Percentiles rank a stretch among this genome's conserved stretches.
phyloP scores from a whole-genome alignment of 2,113 vertebrate genomes.

The Nothoprocta perdicaria region DNA sequence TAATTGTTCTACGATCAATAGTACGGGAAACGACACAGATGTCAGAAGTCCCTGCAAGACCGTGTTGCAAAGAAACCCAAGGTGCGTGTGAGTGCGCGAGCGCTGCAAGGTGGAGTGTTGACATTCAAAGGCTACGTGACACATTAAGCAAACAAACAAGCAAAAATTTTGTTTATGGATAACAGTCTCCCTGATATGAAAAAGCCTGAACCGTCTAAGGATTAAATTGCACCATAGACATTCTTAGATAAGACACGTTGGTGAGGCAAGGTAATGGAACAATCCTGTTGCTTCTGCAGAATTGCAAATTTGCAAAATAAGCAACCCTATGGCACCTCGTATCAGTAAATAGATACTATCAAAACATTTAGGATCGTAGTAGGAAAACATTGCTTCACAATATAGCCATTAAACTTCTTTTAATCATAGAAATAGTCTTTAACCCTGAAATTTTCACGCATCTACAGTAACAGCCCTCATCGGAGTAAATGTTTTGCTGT shows the following conservation, averaged over 20 bases:
- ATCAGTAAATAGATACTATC: not conserved
- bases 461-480: not conserved
- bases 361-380: not conserved
- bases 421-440: not conserved
- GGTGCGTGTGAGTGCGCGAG: not conserved
- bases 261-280: not conserved
- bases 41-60: not conserved
- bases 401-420: not conserved
- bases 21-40: not conserved
- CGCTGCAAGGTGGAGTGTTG: conserved; percentile 10
- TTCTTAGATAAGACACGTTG: not conserved
- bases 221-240: not conserved
- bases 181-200: not conserved
- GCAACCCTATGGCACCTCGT: not conserved
- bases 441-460: not conserved
- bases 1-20: not conserved
- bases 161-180: not conserved
- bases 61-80: not conserved
- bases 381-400: not conserved
- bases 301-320: not conserved
- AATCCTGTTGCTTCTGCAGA: not conserved
- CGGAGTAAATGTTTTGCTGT: not conserved
- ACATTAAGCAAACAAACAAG: fast-evolving
- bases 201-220: not conserved
- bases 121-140: not conserved